Evolutionary conservation across 2,888 invertebrate species (phyloP), one percentile per base, ranked within the genome.

Genomic region (Mellilla xanthometata): DNA sequence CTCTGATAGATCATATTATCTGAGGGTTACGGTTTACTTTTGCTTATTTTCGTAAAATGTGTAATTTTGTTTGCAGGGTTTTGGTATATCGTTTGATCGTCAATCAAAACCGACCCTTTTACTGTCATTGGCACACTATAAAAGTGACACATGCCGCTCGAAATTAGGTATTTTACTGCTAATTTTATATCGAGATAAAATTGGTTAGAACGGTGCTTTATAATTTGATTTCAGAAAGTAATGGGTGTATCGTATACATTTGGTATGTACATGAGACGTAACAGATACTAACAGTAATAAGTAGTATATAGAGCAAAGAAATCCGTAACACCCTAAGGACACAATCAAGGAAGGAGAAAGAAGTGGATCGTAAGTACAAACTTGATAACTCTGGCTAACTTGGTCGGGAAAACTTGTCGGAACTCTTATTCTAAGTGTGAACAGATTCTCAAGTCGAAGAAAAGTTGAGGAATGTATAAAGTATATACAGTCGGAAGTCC

Each of bases 71-170:
- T 19, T 19, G 3, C 15, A 19, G 1, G 15, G 4, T n/a, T n/a
- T 19, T 19, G 58, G 47, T 59, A 55, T 59, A 51, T 55, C 51
- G 46, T 50, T 36, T 34, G 65, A 59, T 65, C 72, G 66, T 76
- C 71, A 60, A 76, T 77, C 78, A 69, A 61, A 57, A 45, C 41
- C 34, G 65, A 69, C 68, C 76, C 72, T 72, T 74, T 77, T 74
- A 76, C 68, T 70, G 74, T 73, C 72, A 51, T 46, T 42, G 47
- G 60, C 66, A 64, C 63, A 63, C 64, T 65, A 63, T 68, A 65
- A 66, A 66, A 65, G 71, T 74, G 73, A 74, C 74, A 72, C 70
- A 75, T 68, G 54, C 58, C 28, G 26, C 31, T 42, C 39, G 46
- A 49, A 52, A 53, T 53, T 46, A 49, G 41, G 41, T 38, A 48